Conservation (phyloP, 1,140 invertebrate species). For the Heliconius nattereri region DNA sequence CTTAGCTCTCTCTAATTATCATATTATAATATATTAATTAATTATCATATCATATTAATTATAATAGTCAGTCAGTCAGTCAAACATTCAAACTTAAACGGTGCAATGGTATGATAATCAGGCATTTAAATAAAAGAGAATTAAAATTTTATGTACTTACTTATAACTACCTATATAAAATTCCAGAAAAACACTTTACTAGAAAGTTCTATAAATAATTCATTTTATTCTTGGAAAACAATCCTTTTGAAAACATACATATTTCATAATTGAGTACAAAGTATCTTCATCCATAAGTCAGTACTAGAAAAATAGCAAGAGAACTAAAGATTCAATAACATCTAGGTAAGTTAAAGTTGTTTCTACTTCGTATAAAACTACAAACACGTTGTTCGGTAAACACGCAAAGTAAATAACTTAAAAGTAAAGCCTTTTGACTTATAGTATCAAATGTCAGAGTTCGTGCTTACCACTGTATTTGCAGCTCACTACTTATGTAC, state of each 20-base stretch:
- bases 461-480: not conserved
- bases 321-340: constrained; percentile 27
- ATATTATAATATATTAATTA: too few relatives aligned
- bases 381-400: constrained; percentile 11
- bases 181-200: too few relatives aligned
- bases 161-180: too few relatives aligned
- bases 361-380: constrained; percentile 1
- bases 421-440: not conserved
- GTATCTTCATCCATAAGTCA: constrained; percentile 19
- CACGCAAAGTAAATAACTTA: not conserved
- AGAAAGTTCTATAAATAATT: not conserved
- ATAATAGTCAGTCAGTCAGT: not conserved
- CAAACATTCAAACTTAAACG: not conserved
- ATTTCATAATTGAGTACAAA: constrained; percentile 18
- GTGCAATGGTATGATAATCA: not conserved
- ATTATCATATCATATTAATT: too few relatives aligned
- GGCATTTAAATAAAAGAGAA: too few relatives aligned
- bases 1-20: not conserved
- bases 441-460: not conserved
- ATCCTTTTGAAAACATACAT: constrained; percentile 9
- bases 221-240: not conserved
- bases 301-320: constrained; percentile 12
- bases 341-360: constrained; percentile 7
- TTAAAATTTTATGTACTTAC: too few relatives aligned
- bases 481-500: not conserved